Evolutionary conservation across 1,140 invertebrate genomes (phyloP).

Genomic region (Drosophila pseudoobscura): DNA sequence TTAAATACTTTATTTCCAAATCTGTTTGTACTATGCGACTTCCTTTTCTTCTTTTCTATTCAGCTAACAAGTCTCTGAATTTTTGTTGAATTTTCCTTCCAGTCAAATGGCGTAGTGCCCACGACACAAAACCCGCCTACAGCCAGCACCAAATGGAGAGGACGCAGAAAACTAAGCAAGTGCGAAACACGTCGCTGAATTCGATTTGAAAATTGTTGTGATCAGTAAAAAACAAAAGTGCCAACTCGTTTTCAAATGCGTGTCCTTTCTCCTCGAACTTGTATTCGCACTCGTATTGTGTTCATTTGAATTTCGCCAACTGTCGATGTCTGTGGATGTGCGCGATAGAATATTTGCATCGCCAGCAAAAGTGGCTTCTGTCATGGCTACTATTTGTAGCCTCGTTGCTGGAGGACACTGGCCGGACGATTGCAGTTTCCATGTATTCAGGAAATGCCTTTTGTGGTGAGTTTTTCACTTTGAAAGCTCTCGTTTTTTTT

Average conservation of each 20-base stretch:
- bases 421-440: slow-evolving; percentile 16
- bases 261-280: background rate
- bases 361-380: slow-evolving; percentile 41
- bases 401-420: slow-evolving; percentile 4
- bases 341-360: slow-evolving; percentile 42
- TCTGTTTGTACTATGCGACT: too few species aligned
- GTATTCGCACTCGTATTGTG: too few species aligned
- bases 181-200: slow-evolving; percentile 50
- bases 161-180: slow-evolving; percentile 32
- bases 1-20: too few species aligned
- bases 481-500: background rate
- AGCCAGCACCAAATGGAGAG: slow-evolving; percentile 2
- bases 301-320: too few species aligned
- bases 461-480: slow-evolving; percentile 34
- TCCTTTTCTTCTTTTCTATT: too few species aligned
- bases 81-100: too few species aligned
- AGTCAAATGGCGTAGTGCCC: background rate
- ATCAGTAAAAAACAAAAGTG: slow-evolving; percentile 44
- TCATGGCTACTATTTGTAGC: slow-evolving; percentile 33
- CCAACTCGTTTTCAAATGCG: slow-evolving; percentile 28
- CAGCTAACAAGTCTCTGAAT: too few species aligned
- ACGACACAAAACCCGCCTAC: slow-evolving; percentile 16
- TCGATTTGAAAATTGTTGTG: slow-evolving; percentile 46
- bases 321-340: slow-evolving; percentile 11
- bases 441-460: slow-evolving; percentile 36